These are phyloP conservation scores for Chroicocephalus ridibundus DNA, from an alignment of 2,113 vertebrate genomes.

Conservation along the genomic window DNA sequence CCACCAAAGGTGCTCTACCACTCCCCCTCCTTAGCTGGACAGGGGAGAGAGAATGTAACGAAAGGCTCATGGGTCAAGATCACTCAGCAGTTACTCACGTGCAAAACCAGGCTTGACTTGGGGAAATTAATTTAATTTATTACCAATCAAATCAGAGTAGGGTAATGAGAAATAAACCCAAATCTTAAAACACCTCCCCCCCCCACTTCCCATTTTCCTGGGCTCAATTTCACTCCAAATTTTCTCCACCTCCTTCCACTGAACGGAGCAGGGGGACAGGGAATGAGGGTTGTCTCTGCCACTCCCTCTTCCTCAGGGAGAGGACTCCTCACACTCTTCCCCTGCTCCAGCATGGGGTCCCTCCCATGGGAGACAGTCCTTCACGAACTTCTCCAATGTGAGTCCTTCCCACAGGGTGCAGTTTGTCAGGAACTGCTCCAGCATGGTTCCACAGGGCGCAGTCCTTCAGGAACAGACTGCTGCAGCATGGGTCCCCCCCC, in stretches of 20 bases:
- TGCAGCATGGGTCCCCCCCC: not conserved
- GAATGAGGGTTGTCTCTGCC: not conserved
- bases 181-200: not conserved
- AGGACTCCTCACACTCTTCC: not conserved
- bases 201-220: not conserved
- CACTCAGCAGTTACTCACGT: not conserved
- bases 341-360: not conserved
- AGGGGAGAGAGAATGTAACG: not conserved
- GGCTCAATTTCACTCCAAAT: not conserved
- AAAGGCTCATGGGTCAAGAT: not conserved
- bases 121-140: not conserved
- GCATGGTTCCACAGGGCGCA: too few relatives aligned
- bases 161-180: not conserved
- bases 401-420: not conserved
- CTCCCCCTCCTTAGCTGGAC: not conserved
- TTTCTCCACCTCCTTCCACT: not conserved
- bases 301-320: not conserved
- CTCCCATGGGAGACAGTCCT: not conserved
- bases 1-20: not conserved
- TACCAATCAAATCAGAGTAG: not conserved
- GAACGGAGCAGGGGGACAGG: not conserved
- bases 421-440: too few relatives aligned
- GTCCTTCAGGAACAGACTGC: not conserved
- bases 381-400: not conserved
- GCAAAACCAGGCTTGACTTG: not conserved